Evolutionary conservation across 2,888 invertebrate genomes (phyloP), one percentile per base, ranked within the genome.

Genomic region (Dasysyrphus tricinctus): DNA sequence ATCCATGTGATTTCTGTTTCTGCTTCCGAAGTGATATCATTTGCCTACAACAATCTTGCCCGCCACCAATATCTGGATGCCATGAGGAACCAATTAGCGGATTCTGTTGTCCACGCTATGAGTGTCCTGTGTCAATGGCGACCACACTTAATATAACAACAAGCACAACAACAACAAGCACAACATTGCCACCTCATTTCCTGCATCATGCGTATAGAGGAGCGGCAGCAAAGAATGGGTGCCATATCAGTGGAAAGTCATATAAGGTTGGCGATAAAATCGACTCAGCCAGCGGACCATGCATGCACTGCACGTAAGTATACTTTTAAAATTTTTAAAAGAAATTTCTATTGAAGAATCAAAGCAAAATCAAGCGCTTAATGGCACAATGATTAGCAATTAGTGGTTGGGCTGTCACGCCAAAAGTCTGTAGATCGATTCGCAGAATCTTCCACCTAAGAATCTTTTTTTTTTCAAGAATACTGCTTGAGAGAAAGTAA

Each of bases 1-100:
- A 98, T 93, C 97, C 98, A 32, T 98, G 98, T 92, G 98, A 98
- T 91, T 98, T 98, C 94, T 98, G 98, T 93, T 98, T 98, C 95
- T 98, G 98, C 94, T 98, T 98, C 94, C 95, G 98, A 92, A 97
- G 98, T 92, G 98, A 98, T 91, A 98, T 98, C 90, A 98, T 98
- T 90, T 98, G 98, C 90, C 94, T 98, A 88, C 98, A 98, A 93
- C 98, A 98, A 93, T 97, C 97, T 90, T 98, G 98, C 93, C 98
- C 98, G 72, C 98, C 98, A 67, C 98, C 98, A 51, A 98, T 98
- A 90, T 96, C 96, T 67, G 96, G 97, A 79, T 98, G 98, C 90
- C 97, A 96, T 92, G 97, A 98, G 92, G 98, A 98, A 93, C 96
- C 97, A 19, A 98, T 98, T 89, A 95, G 95, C 92, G 98, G 98